A percentile compares a stretch with the other conserved stretches of the same genome.
phyloP scores from a whole-genome alignment of 2,888 invertebrate genomes.

The Masnerella sp. region DNA sequence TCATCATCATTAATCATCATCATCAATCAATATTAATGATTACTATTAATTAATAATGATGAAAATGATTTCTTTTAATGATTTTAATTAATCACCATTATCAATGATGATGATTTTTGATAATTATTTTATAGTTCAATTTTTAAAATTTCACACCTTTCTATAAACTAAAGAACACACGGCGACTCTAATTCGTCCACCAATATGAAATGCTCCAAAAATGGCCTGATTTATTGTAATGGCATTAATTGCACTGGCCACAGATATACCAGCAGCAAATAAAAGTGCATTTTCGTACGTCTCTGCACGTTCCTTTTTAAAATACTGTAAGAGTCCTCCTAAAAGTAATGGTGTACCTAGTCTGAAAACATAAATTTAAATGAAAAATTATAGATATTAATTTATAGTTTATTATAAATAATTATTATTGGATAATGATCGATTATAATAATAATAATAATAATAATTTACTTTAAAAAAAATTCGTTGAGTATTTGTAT shows the following conservation, averaged over 20 bases:
- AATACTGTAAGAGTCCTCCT: constrained; percentile 83
- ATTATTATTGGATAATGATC: too few species aligned
- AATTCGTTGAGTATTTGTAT: constrained; percentile 77
- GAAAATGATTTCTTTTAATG: too few species aligned
- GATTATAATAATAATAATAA: too few species aligned
- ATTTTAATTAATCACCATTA: too few species aligned
- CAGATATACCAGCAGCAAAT: constrained; percentile 72
- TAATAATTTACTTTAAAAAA: constrained; percentile 66
- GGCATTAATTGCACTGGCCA: constrained; percentile 77
- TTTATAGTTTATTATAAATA: too few species aligned
- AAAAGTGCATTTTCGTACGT: constrained; percentile 69
- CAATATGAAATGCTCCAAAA: constrained; percentile 85
- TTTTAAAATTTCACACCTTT: constrained; percentile 86
- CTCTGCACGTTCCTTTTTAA: constrained; percentile 74
- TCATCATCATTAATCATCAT: too few species aligned
- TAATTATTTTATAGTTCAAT: too few species aligned
- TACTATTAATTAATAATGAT: too few species aligned
- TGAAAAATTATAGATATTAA: background rate
- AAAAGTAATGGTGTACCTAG: constrained; percentile 84
- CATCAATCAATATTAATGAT: too few species aligned
- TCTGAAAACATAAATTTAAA: constrained; percentile 72
- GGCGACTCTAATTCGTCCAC: constrained; percentile 89
- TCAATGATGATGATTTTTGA: too few species aligned
- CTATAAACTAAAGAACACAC: constrained; percentile 90
- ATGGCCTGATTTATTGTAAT: constrained; percentile 84